phyloP scores from a whole-genome alignment of 2,113 vertebrate genomes.

The Mus pahari region DNA sequence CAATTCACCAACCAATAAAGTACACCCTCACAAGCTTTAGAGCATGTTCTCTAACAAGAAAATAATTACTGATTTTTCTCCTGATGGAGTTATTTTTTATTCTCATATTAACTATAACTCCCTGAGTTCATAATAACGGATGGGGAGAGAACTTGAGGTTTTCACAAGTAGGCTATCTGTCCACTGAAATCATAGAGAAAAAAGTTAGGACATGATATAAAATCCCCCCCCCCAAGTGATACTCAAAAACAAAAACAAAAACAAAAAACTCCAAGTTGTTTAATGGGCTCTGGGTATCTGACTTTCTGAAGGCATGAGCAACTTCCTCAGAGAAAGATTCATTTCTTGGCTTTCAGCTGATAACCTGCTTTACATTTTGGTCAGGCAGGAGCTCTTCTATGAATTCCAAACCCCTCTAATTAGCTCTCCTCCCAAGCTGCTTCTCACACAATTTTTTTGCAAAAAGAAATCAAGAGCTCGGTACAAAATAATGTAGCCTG shows the following conservation, averaged over 20 bases:
- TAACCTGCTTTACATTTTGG: conserved; percentile 41
- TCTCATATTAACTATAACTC: conserved; percentile 26
- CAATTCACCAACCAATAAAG: conserved; percentile 34
- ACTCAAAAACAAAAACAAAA: background rate
- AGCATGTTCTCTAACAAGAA: conserved; percentile 27
- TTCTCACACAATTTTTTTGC: conserved; percentile 42
- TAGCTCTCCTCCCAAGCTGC: conserved; percentile 53
- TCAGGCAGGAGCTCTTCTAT: conserved; percentile 32
- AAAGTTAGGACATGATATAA: background rate
- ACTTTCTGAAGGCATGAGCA: background rate
- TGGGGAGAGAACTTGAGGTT: background rate
- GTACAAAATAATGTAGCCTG: conserved; percentile 57
- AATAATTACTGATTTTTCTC: conserved; percentile 49
- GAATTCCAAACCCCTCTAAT: conserved; percentile 56
- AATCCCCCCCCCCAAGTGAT: background rate
- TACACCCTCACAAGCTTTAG: conserved; percentile 6
- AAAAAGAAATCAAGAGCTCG: conserved; percentile 49
- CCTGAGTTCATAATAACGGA: conserved; percentile 4
- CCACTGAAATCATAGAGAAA: background rate
- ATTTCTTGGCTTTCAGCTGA: conserved; percentile 5
- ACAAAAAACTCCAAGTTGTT: conserved; percentile 55
- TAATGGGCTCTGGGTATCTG: background rate
- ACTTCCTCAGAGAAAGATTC: background rate
- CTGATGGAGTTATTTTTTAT: conserved; percentile 28
- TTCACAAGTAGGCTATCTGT: background rate